These are phyloP conservation scores for Stigmatopora nigra DNA, from an alignment of 2,113 vertebrate genomes.

Conservation along the genomic window DNA sequence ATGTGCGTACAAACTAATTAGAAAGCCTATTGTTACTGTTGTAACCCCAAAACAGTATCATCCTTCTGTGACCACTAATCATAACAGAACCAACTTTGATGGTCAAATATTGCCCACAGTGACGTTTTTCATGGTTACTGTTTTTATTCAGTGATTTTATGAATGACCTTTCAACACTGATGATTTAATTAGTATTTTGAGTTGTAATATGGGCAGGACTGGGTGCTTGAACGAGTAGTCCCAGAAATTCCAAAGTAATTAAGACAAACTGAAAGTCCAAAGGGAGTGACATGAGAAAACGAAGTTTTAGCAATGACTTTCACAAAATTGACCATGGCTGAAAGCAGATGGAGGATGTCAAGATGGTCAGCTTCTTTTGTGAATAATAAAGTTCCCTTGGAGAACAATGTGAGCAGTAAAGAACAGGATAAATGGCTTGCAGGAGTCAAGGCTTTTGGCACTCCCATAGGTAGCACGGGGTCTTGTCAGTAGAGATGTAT, in stretches of 20 bases:
- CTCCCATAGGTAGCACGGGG: neutral
- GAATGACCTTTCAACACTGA: neutral
- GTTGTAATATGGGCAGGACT: neutral
- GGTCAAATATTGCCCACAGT: neutral
- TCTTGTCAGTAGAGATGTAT: conserved; percentile 3
- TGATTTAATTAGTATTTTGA: neutral
- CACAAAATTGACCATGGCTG: neutral
- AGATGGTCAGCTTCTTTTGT: neutral
- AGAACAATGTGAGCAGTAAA: neutral
- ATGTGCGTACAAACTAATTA: too few species aligned
- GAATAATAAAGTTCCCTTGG: neutral
- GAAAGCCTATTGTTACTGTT: too few species aligned
- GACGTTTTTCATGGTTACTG: neutral
- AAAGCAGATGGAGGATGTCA: neutral
- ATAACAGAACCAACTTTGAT: neutral
- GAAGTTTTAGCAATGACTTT: neutral
- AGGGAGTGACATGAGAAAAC: neutral
- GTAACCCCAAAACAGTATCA: too few species aligned
- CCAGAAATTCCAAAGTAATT: neutral
- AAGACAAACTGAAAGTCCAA: neutral
- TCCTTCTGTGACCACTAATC: too few species aligned
- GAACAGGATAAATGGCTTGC: neutral
- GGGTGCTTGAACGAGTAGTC: neutral
- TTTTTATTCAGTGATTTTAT: neutral
- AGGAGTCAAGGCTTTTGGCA: neutral